Conservation (phyloP, 2,888 invertebrate genomes). For the Oasisia sp. region DNA sequence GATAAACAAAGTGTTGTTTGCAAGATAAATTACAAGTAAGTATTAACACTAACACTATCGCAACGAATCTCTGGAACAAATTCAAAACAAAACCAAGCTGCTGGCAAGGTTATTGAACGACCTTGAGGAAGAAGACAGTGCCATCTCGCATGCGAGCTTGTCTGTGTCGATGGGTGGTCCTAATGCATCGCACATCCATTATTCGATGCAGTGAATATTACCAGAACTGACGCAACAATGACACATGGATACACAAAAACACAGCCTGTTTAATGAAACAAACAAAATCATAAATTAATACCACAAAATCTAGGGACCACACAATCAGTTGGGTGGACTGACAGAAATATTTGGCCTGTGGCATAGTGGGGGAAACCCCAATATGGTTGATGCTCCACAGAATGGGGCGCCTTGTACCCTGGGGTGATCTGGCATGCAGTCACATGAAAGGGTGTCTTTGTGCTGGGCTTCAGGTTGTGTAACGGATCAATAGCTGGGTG, state of each 20-base stretch:
- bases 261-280: too few relatives aligned
- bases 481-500: background rate
- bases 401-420: background rate
- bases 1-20: background rate
- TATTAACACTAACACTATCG: background rate
- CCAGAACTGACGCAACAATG: too few relatives aligned
- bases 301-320: background rate
- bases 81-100: background rate
- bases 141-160: too few relatives aligned
- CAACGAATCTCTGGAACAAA: background rate
- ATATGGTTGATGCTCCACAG: background rate
- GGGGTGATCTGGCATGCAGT: background rate
- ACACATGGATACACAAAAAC: too few relatives aligned
- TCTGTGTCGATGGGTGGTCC: too few relatives aligned
- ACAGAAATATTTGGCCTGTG: background rate
- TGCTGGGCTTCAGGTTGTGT: background rate
- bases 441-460: background rate
- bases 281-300: too few relatives aligned
- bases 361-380: background rate
- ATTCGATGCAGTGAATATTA: too few relatives aligned
- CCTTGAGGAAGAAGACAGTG: too few relatives aligned
- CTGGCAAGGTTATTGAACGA: too few relatives aligned
- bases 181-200: too few relatives aligned
- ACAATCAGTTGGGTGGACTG: background rate
- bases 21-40: background rate